These are phyloP conservation scores for Hypercompe scribonia DNA, from an alignment of 2,888 invertebrate genomes.

Conservation along the genomic window DNA sequence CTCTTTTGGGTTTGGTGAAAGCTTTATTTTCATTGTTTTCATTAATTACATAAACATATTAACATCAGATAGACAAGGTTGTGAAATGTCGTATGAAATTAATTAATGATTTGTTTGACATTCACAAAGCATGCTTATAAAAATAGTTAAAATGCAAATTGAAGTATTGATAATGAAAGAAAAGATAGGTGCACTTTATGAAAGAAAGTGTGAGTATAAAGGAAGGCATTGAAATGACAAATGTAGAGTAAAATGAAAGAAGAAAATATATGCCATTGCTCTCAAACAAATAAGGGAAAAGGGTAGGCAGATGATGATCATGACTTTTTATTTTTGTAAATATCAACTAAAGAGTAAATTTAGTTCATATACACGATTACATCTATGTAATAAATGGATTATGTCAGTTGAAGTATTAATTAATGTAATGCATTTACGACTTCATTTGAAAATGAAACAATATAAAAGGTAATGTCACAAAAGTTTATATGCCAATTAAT, in stretches of 20 bases:
- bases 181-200: background rate
- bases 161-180: too few species aligned
- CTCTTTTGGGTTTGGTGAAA: background rate
- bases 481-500: background rate
- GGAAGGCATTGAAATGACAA: background rate
- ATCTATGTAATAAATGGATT: background rate
- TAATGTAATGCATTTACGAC: background rate
- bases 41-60: background rate
- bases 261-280: background rate
- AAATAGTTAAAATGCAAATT: too few species aligned
- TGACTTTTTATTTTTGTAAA: background rate
- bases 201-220: background rate
- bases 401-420: background rate
- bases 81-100: background rate
- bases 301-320: background rate
- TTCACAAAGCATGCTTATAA: background rate
- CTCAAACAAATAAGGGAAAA: background rate
- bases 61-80: background rate
- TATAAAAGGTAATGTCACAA: background rate
- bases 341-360: background rate
- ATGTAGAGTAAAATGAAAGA: background rate
- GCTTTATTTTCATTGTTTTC: background rate
- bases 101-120: background rate
- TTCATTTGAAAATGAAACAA: background rate
- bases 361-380: background rate